These are phyloP conservation scores for Triops longicaudatus DNA, from an alignment of 1,140 invertebrate genomes.

Conservation along the genomic window DNA sequence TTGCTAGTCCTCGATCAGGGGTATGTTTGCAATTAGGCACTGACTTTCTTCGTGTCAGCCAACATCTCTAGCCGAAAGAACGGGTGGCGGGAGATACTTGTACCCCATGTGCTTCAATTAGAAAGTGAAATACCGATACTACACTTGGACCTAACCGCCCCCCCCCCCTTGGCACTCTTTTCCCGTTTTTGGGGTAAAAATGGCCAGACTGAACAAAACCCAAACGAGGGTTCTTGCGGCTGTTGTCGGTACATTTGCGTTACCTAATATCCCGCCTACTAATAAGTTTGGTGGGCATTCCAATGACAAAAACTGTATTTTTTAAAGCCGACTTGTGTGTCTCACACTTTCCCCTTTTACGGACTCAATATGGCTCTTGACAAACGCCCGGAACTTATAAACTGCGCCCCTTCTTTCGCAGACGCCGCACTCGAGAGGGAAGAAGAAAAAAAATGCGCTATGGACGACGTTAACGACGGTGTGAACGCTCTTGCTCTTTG, in stretches of 20 bases:
- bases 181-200: not conserved
- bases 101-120: conserved; percentile 5
- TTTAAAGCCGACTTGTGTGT: not conserved
- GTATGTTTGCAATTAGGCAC: not conserved
- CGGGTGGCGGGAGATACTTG: not conserved
- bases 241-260: not conserved
- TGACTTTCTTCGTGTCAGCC: not conserved
- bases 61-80: not conserved
- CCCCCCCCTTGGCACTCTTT: not conserved
- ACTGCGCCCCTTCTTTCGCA: not conserved
- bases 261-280: conserved; percentile 7
- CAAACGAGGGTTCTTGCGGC: not conserved
- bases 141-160: not conserved
- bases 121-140: conserved; percentile 10
- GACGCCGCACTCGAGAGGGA: not conserved
- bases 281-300: conserved; percentile 7
- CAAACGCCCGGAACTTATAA: not conserved
- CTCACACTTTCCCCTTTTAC: not conserved
- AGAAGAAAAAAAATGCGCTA: not conserved
- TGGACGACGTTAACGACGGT: not conserved
- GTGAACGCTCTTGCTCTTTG: conserved; percentile 5
- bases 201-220: not conserved
- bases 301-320: not conserved
- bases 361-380: not conserved
- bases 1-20: too few species aligned